Evolutionary conservation across 2,113 vertebrate species (phyloP).

Genomic region (Zapornia atra): DNA sequence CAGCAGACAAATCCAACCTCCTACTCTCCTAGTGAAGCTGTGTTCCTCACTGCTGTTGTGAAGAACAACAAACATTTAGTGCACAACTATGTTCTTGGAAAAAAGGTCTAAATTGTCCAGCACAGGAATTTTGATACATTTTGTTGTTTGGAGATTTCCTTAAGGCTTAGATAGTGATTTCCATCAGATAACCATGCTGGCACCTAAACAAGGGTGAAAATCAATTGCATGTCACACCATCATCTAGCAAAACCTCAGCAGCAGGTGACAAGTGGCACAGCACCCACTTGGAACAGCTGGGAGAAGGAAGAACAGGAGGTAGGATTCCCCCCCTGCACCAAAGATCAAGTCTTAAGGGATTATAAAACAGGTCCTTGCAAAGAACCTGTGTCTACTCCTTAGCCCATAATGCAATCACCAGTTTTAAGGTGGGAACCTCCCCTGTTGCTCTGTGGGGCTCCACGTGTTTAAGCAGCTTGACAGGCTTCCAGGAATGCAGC

Average conservation of each 20-base stretch:
- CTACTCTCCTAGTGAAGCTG: background rate
- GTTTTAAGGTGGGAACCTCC: background rate
- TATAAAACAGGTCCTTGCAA: background rate
- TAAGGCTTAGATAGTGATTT: background rate
- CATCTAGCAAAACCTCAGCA: background rate
- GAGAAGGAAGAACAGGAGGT: background rate
- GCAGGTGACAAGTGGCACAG: background rate
- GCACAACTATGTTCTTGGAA: background rate
- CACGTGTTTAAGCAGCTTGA: background rate
- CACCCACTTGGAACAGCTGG: rapidly evolving
- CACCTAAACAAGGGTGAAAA: rapidly evolving
- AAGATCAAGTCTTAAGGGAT: background rate
- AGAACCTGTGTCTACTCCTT: background rate
- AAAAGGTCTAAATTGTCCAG: background rate
- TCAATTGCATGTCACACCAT: background rate
- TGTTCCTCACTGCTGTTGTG: background rate
- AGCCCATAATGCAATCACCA: background rate
- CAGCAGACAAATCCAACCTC: background rate
- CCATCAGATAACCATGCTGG: background rate
- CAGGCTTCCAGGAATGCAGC: slow-evolving; percentile 12
- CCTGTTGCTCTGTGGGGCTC: background rate
- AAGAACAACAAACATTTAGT: background rate
- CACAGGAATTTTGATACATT: background rate
- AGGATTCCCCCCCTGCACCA: background rate
- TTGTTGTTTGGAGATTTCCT: background rate